Conservation (phyloP, 2,113 vertebrate species). For the Okapia johnstoni region DNA sequence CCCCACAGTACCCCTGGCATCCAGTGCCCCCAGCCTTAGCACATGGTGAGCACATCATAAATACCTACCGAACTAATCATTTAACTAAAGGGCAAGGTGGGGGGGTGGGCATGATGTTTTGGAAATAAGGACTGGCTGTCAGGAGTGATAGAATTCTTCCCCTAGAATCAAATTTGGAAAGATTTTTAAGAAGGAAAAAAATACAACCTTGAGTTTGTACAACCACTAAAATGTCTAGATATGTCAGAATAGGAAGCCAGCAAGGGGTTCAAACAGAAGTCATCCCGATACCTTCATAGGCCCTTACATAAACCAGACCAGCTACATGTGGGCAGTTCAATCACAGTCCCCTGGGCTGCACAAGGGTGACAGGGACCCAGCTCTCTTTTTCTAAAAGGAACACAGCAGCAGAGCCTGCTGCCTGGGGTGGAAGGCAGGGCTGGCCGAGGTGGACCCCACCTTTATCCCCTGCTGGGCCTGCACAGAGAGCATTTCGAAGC, state of each 20-base stretch:
- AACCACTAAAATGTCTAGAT: neutral
- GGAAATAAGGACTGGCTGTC: neutral
- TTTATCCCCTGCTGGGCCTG: neutral
- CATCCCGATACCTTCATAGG: too few relatives aligned
- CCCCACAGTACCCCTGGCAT: neutral
- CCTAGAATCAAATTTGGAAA: neutral
- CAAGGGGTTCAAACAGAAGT: neutral
- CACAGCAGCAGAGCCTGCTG: neutral
- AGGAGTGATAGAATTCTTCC: neutral
- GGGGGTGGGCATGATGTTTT: neutral
- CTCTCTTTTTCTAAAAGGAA: neutral
- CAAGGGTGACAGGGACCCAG: neutral
- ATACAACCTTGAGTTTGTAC: neutral
- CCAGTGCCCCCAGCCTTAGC: neutral
- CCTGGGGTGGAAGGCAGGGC: too few relatives aligned
- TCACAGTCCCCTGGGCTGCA: neutral
- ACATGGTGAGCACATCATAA: neutral
- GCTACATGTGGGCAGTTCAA: too few relatives aligned
- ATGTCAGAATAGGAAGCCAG: neutral
- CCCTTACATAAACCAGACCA: neutral
- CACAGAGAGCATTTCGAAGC: neutral
- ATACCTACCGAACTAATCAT: neutral
- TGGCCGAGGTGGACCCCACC: rapidly evolving
- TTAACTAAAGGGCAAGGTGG: neutral
- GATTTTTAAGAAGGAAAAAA: neutral